Evolutionary conservation across 2,797 vertebrate species (phyloP).

Genomic region (Alfaro cultratus): DNA sequence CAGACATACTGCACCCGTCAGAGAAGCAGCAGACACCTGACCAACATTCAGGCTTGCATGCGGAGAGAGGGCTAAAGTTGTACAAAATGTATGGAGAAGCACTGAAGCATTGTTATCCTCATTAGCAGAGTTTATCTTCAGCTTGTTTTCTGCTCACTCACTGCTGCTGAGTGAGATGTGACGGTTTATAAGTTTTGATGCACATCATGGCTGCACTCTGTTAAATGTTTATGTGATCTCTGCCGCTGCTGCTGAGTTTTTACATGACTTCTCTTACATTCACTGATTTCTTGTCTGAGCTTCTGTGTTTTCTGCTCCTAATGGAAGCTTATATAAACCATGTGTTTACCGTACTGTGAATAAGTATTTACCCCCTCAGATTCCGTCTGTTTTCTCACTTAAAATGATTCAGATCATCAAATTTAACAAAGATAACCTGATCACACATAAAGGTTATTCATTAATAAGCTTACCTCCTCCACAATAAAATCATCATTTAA

Average conservation of each 20-base stretch:
- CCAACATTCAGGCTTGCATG: conserved; percentile 51
- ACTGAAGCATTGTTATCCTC: conserved; percentile 12
- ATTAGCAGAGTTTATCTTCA: conserved; percentile 13
- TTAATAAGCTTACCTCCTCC: neutral
- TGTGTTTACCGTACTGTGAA: neutral
- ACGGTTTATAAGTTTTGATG: conserved; percentile 17
- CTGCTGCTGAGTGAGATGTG: conserved; percentile 1
- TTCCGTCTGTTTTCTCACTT: neutral
- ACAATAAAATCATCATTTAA: neutral
- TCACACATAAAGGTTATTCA: neutral
- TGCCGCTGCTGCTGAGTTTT: conserved; percentile 36
- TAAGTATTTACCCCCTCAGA: neutral
- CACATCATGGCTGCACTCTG: conserved; percentile 20
- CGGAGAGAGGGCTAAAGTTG: conserved; percentile 48
- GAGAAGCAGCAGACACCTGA: conserved; percentile 66
- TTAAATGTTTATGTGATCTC: conserved; percentile 48
- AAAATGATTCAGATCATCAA: neutral
- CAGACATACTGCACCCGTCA: conserved; percentile 51
- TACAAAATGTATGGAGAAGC: conserved; percentile 35
- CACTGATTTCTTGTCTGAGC: conserved; percentile 36
- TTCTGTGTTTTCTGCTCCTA: conserved; percentile 51
- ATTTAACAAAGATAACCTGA: neutral
- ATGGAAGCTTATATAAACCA: conserved; percentile 51
- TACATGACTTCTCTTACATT: conserved; percentile 18
- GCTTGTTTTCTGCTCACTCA: conserved; percentile 13